Evolutionary conservation across 2,888 invertebrate genomes (phyloP), one percentile per base, ranked within the genome.

Genomic region (Dinocampus coccinellae): DNA sequence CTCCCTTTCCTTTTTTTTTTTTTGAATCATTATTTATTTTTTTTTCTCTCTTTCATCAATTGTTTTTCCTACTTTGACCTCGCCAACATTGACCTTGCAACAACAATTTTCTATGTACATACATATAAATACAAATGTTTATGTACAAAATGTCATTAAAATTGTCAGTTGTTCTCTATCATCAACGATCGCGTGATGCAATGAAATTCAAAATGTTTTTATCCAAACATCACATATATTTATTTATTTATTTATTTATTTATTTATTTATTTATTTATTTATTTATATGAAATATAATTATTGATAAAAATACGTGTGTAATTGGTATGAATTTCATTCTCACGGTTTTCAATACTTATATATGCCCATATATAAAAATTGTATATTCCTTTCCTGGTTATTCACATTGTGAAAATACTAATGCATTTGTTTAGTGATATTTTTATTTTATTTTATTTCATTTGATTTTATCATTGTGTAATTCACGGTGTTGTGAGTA

Each of bases 391-490:
- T 39, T 39, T 39, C 20, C 22, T 2, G 2, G n/a, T n/a, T n/a
- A n/a, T n/a, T n/a, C n/a, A n/a, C n/a, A n/a, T n/a, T n/a, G n/a
- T n/a, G n/a, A n/a, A n/a, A n/a, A n/a, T n/a, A n/a, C n/a, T n/a
- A n/a, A n/a, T n/a, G n/a, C n/a, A n/a, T 57, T n/a, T n/a, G 53
- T 53, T 10, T 53, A 20, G 10, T 20, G 10, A 20, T 10, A 20
- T 53, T 20, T n/a, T 16, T 16, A 20, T 53, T 53, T 53, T n/a
- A 16, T 57, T 29, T 57, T n/a, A 26, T 20, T 9, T 7, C 57
- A 29, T 57, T 53, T 24, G 60, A 68, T 68, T 68, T 68, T 68
- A 68, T 68, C 67, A 42, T 68, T 68, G 68, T 60, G 68, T 68
- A 68, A 68, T 68, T 68, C 68, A 68, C 47, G 68, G 42, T 68